phyloP scores from a whole-genome alignment of 2,888 invertebrate genomes.

The Laothoe populi region DNA sequence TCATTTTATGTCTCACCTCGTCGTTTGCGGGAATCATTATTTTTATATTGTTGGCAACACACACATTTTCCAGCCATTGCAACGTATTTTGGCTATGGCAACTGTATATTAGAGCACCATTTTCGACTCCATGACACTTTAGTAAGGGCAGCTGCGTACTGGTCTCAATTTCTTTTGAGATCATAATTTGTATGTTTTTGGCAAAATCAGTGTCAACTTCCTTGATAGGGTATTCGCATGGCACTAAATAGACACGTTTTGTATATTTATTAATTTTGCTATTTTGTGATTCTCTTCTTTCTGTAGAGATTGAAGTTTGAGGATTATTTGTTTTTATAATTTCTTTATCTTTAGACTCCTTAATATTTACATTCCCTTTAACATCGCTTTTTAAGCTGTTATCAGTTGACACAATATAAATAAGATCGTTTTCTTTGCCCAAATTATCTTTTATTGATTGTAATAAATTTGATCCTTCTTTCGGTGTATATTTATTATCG shows the following conservation, averaged over 20 bases:
- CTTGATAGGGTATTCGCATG: slow-evolving; percentile 36
- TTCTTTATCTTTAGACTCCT: neutral
- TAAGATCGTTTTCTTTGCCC: neutral
- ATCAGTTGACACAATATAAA: neutral
- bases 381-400: neutral
- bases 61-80: slow-evolving; percentile 27
- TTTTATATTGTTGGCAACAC: slow-evolving; percentile 36
- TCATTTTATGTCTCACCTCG: slow-evolving; percentile 40
- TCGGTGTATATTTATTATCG: too few relatives aligned
- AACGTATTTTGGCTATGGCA: slow-evolving; percentile 49
- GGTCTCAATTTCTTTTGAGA: slow-evolving; percentile 46
- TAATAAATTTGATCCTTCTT: neutral
- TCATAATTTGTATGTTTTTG: slow-evolving; percentile 33
- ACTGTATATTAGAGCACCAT: slow-evolving; percentile 55
- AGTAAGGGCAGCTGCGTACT: slow-evolving; percentile 48
- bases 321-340: neutral
- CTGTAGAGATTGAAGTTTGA: neutral
- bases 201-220: slow-evolving; percentile 34
- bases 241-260: slow-evolving; percentile 39
- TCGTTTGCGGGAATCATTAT: slow-evolving; percentile 26
- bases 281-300: neutral
- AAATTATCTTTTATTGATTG: too few relatives aligned
- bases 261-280: slow-evolving; percentile 27
- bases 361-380: neutral
- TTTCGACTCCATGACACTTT: slow-evolving; percentile 59